Evolutionary conservation across 2,113 vertebrate genomes (phyloP), one percentile per base, ranked within the genome.

Genomic region (Burhinus bistriatus): DNA sequence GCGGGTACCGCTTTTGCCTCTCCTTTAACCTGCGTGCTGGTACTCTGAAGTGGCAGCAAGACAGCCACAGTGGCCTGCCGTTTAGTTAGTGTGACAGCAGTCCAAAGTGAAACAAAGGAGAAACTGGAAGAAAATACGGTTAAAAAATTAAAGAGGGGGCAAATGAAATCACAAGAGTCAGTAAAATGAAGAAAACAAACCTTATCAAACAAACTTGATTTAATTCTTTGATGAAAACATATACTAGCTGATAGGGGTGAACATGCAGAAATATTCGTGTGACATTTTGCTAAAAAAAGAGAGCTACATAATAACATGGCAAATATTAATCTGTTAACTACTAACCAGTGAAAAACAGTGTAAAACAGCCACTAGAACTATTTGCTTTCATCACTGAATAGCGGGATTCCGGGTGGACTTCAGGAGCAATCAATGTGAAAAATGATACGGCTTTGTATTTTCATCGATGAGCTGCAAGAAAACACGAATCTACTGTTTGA

Each of bases 401-500:
- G 42, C 34, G 15, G 18, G 23, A 40, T 70, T 89, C 55, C 38
- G 29, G 30, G 15, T 19, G 38, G 57, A 19, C 34, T 52, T 70
- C 38, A 42, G 13, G 25, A 69, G 17, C 44, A 6, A 55, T 17
- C 45, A 23, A 7, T 30, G 26, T 17, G 32, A 17, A 58, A 20
- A 11, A 5, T 11, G 27, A 17, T 14, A 30, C 0, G 1, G 42
- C 49, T 62, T 51, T 11, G 22, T n/a, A 25, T 45, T 57, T 83
- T 36, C 36, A 57, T 51, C 0, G 0, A 25, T 9, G 9, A 20
- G 18, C 29, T 75, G 36, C 32, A 79, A 45, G 34, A 29, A 57
- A 57, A 51, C 25, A 22, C 6, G 10, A 34, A 58, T 25, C 15
- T 27, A 15, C 16, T 23, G 11, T 26, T 57, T 6, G 59, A 16